Evolutionary conservation across 2,113 vertebrate species (phyloP), one percentile per base, ranked within the genome.

Genomic region (Pseudolaguvia tuberculata): DNA sequence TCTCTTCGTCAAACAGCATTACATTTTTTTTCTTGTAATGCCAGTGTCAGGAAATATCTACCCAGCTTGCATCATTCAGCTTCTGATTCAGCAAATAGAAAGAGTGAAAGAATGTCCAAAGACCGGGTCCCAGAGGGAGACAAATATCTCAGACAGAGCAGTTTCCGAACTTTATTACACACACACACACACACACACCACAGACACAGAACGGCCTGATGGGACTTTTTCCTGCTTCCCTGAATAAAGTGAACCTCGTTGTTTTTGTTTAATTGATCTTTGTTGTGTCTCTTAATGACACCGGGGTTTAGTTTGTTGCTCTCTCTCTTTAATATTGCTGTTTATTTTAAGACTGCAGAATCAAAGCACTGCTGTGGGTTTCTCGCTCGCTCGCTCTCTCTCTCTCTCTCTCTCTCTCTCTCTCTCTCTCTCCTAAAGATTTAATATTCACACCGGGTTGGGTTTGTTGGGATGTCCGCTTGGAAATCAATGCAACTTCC

Each of bases 61-160:
- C 61, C 11, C 61, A 23, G 61, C 10, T 63, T 63, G 61, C 61
- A 21, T 63, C 61, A 63, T 63, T 5, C 20, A 63, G 11, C 35
- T 63, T 63, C 18, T 61, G 58, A 61, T 61, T 61, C 35, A 42
- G 59, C 20, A 21, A 7, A 11, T 7, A 21, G 20, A 21, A 20
- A 23, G 20, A 20, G 8, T 8, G 9, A 29, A 31, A 35, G 17
- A 6, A 63, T 5, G 12, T 1, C 42, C 14, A 4, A 7, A 63
- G 61, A 23, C 20, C 18, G 25, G 35, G 18, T 42, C n/a, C 20
- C 57, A 31, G 57, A 31, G 14, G 15, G 2, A 59, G 57, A 53
- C 51, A 53, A 5, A 39, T 20, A 39, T 61, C 35, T 7, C 27
- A 3, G 9, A 31, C 29, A 14, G 1, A 21, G 61, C 6, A 23